Base-by-base conservation (phyloP, 2,888 invertebrate species). In the Seira ritae region DNA sequence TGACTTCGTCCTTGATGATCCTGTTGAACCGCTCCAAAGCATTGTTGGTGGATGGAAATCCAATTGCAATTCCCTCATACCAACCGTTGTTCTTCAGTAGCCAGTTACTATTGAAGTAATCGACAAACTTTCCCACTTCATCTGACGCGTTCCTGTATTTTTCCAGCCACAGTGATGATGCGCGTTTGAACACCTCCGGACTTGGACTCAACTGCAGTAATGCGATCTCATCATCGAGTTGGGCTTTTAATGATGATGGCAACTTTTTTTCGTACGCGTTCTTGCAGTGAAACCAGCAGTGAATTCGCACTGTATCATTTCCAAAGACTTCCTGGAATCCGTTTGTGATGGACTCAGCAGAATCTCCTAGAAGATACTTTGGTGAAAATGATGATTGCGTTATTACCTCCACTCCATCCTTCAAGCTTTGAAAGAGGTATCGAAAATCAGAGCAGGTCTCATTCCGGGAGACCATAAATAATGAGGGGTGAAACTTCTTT, bases 41-140 rank as follows among this genome's bases (percentile, higher is more conserved):
- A 15, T 76, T 76, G 15, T 76, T 76, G 1, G 76, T 76, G 1
- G 23, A 23, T 0, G 76, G 76, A 24, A 23, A 22, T 3, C 69
- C 68, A 0, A 10, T 12, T 0, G 55, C 76, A n/a, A 17, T 15
- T 24, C 78, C 65, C 22, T 78, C 70, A 17, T 62, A 71, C 78
- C 78, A 78, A 1, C 70, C 70, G 19, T 12, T 31, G 23, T 10
- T 24, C 23, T 60, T 19, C 4, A n/a, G 2, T 4, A 60, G 3
- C 6, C 62, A 46, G 15, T 73, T 12, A 12, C 6, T 24, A 15
- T n/a, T 1, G 24, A 73, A 73, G 20, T 73, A 73, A 24, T 60
- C n/a, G 2, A 17, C 8, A 31, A 73, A 73, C n/a, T 19, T 62
- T n/a, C 15, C 22, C 10, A 20, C 20, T 1, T 22, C 24, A n/a